Conservation (phyloP, 1,140 invertebrate species). For the Chrysopa pallens region DNA sequence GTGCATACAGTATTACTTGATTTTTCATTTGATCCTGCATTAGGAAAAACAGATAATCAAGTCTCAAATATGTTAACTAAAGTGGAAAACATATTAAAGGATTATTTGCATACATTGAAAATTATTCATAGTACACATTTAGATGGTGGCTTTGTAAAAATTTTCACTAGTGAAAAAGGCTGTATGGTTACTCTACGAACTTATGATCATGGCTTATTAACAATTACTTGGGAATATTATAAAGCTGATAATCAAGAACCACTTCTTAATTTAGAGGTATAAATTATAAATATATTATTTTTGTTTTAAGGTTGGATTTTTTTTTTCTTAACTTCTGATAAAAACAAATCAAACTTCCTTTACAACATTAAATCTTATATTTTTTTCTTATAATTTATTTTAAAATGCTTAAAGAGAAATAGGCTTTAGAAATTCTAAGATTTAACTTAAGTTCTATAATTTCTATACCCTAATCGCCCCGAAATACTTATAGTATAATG, state of each 20-base stretch:
- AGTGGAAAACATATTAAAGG: slow-evolving; percentile 43
- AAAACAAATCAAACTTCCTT: not conserved
- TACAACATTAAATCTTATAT: no score
- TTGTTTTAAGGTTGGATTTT: not conserved
- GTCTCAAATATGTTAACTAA: slow-evolving; percentile 42
- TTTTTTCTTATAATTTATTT: no score
- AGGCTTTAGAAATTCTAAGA: no score
- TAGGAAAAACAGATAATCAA: slow-evolving; percentile 41
- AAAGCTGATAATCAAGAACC: slow-evolving; percentile 51
- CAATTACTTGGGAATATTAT: slow-evolving; percentile 66
- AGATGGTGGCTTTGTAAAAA: slow-evolving; percentile 43
- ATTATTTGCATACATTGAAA: slow-evolving; percentile 48
- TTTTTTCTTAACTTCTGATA: not conserved
- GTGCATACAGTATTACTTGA: slow-evolving; percentile 66
- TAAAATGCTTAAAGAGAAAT: no score
- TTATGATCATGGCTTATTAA: slow-evolving; percentile 51
- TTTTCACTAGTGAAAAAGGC: slow-evolving; percentile 47
- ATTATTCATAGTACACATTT: slow-evolving; percentile 30
- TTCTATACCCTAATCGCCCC: no score
- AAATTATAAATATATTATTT: slow-evolving; percentile 7
- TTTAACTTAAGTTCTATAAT: no score
- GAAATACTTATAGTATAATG: no score
- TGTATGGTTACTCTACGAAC: slow-evolving; percentile 49
- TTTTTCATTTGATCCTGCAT: slow-evolving; percentile 52
- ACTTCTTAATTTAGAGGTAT: slow-evolving; percentile 51